These are phyloP conservation scores for Phodopus roborovskii DNA, from an alignment of 2,113 vertebrate genomes.

Conservation along the genomic window DNA sequence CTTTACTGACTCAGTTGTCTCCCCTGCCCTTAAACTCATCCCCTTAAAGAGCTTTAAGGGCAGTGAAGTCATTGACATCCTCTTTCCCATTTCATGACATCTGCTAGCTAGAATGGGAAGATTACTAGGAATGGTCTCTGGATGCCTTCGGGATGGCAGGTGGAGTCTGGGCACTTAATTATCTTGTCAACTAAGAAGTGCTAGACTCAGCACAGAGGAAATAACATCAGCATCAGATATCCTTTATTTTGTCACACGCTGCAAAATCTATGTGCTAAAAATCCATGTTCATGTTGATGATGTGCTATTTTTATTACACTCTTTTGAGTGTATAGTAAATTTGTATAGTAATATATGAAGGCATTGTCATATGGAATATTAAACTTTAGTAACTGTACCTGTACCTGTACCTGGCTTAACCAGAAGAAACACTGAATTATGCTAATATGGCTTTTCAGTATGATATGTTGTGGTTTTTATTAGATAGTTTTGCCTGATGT, in stretches of 20 bases:
- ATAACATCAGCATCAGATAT: neutral
- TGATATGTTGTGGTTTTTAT: neutral
- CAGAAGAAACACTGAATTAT: conserved; percentile 28
- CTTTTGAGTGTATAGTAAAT: conserved; percentile 32
- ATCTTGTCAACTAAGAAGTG: neutral
- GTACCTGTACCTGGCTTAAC: conserved; percentile 11
- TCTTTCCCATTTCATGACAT: neutral
- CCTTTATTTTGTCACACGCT: neutral
- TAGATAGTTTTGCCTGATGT: neutral
- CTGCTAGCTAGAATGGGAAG: neutral
- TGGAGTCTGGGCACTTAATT: neutral
- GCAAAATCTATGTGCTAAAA: neutral
- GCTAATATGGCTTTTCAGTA: neutral
- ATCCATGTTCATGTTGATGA: neutral
- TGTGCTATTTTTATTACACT: neutral
- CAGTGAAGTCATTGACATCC: neutral
- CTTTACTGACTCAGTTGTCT: neutral
- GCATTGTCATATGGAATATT: conserved; percentile 20
- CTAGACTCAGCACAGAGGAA: neutral
- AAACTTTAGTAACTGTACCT: conserved; percentile 37
- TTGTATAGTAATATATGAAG: neutral
- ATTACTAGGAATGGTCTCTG: neutral
- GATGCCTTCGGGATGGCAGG: neutral
- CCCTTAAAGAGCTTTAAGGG: neutral
- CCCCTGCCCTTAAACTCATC: neutral